These are phyloP conservation scores for Himalopsyche anomala DNA, from an alignment of 2,888 invertebrate species.

Conservation along the genomic window DNA sequence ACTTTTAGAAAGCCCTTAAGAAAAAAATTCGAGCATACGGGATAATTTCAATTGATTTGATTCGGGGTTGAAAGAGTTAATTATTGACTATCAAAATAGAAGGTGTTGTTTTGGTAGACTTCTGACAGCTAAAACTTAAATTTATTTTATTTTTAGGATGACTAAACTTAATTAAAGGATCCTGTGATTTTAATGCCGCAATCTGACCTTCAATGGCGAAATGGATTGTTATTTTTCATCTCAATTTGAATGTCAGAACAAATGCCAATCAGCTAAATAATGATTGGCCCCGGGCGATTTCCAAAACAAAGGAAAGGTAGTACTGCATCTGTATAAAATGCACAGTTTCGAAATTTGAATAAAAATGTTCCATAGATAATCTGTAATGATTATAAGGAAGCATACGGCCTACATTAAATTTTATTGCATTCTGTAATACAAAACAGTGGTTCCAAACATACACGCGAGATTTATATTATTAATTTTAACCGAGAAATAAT, in stretches of 20 bases:
- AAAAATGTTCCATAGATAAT: slow-evolving; percentile 1
- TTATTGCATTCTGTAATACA: neutral
- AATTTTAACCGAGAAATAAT: neutral
- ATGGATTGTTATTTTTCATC: slow-evolving; percentile 13
- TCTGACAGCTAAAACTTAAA: neutral
- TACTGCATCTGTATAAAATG: neutral
- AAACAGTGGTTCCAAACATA: neutral
- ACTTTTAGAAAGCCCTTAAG: no score
- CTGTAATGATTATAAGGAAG: slow-evolving; percentile 28
- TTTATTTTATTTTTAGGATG: neutral
- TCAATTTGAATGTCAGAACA: slow-evolving; percentile 21
- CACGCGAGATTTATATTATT: neutral
- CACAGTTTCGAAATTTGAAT: slow-evolving; percentile 7
- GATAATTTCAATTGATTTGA: no score
- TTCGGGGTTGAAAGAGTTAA: no score
- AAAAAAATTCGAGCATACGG: no score
- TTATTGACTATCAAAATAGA: neutral
- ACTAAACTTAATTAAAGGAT: neutral
- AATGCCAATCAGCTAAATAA: slow-evolving; percentile 22
- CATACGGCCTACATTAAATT: slow-evolving; percentile 22
- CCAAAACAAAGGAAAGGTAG: neutral
- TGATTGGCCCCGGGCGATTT: neutral
- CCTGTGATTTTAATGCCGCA: neutral
- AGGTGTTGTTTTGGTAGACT: neutral
- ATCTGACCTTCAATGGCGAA: neutral